phyloP scores from a whole-genome alignment of 2,113 vertebrate genomes.

The Equus przewalskii region DNA sequence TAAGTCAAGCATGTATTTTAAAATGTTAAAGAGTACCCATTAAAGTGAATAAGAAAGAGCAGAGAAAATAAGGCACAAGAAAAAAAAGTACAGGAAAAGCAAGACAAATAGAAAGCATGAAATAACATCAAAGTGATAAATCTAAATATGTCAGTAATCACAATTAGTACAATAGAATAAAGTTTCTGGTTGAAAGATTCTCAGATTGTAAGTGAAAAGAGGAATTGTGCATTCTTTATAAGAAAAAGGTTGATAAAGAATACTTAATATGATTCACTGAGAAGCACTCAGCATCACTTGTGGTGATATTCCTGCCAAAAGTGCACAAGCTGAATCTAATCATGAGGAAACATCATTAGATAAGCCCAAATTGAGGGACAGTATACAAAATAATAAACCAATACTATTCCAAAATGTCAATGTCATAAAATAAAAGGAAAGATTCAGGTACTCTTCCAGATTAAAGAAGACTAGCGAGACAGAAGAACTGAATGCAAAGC shows the following conservation, averaged over 20 bases:
- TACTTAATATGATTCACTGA: not conserved
- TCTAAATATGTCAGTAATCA: not conserved
- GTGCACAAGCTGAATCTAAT: not conserved
- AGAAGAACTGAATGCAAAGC: not conserved
- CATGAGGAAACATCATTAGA: not conserved
- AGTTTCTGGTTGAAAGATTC: not conserved
- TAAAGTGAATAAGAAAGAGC: not conserved
- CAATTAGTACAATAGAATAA: not conserved
- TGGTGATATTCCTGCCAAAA: not conserved
- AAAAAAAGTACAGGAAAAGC: not conserved
- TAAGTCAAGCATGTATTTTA: constrained; percentile 11
- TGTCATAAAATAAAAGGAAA: not conserved
- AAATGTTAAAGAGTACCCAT: constrained; percentile 1
- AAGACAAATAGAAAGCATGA: not conserved
- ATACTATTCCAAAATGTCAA: not conserved
- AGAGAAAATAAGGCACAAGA: not conserved
- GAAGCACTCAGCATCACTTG: not conserved
- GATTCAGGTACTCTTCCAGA: not conserved
- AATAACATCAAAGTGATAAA: not conserved
- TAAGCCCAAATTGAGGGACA: not conserved
- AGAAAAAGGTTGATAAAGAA: constrained; percentile 33
- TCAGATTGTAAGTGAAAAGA: not conserved
- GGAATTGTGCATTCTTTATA: not conserved
- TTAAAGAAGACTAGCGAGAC: not conserved
- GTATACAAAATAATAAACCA: not conserved